These are phyloP conservation scores for honey bee (Apis mellifera) DNA, from an alignment of 1,140 invertebrate species.

Conservation along the genomic window DNA sequence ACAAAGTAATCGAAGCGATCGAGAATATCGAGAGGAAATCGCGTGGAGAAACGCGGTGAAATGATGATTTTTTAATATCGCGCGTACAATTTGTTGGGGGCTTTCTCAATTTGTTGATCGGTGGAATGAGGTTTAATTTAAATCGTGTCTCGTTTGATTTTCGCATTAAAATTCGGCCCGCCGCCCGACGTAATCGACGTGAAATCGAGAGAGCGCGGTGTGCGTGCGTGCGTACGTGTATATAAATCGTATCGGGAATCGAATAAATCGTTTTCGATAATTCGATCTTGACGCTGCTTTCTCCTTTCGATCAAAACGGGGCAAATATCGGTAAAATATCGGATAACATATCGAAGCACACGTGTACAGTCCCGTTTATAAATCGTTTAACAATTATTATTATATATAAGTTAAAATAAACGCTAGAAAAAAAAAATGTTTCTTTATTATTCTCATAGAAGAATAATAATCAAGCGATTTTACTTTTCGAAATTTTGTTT, in stretches of 20 bases:
- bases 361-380: no score
- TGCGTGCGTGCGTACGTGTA: background rate
- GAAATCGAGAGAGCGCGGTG: background rate
- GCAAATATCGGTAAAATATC: background rate
- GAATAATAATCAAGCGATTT: no score
- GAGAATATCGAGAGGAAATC: background rate
- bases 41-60: no score
- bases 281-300: background rate
- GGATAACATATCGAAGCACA: background rate
- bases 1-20: constrained; percentile 14
- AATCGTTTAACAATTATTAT: no score
- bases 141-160: background rate
- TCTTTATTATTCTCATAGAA: no score
- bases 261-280: background rate
- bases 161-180: background rate
- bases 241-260: no score
- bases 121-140: no score
- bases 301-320: background rate
- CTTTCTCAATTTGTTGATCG: background rate
- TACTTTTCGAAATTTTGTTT: no score
- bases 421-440: no score
- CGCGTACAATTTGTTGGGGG: background rate
- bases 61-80: background rate
- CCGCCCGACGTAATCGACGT: background rate
- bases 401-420: no score